Evolutionary conservation across 1,140 invertebrate species (phyloP).

Genomic region (Neuroterus valhalla): DNA sequence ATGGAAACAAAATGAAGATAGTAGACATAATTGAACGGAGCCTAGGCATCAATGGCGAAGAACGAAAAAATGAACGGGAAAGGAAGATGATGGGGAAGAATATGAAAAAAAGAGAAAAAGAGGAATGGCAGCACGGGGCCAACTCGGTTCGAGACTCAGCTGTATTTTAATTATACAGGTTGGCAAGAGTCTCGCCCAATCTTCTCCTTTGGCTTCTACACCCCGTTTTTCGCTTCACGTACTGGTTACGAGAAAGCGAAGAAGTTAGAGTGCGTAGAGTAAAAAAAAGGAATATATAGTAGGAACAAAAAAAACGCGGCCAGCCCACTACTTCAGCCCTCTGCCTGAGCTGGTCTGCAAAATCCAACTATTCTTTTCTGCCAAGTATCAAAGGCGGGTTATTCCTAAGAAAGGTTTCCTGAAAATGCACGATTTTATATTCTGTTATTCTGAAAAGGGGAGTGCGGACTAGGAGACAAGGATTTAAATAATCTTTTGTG

Average conservation of each 20-base stretch:
- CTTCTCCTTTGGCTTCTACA: conserved; percentile 9
- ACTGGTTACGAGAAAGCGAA: conserved; percentile 22
- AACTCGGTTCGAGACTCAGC: conserved; percentile 8
- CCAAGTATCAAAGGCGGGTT: no score
- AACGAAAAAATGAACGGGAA: neutral
- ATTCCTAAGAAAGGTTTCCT: no score
- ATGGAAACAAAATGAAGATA: no score
- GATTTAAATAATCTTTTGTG: no score
- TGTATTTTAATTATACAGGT: conserved; percentile 30
- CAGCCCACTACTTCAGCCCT: neutral
- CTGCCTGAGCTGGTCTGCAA: neutral
- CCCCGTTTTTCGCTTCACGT: conserved; percentile 17
- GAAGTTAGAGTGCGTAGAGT: neutral
- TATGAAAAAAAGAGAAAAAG: neutral
- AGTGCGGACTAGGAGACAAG: no score
- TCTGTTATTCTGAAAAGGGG: no score
- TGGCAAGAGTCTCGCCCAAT: conserved; percentile 23
- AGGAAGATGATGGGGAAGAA: conserved; percentile 13
- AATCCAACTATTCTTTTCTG: neutral
- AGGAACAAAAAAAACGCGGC: conserved; percentile 16
- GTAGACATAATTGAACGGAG: no score
- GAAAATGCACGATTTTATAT: no score
- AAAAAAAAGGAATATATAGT: neutral
- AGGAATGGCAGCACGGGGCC: neutral
- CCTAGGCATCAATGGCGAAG: conserved; percentile 1